Evolutionary conservation across 2,113 vertebrate species (phyloP), one percentile per base, ranked within the genome.

Genomic region (Cranoglanis bouderius): DNA sequence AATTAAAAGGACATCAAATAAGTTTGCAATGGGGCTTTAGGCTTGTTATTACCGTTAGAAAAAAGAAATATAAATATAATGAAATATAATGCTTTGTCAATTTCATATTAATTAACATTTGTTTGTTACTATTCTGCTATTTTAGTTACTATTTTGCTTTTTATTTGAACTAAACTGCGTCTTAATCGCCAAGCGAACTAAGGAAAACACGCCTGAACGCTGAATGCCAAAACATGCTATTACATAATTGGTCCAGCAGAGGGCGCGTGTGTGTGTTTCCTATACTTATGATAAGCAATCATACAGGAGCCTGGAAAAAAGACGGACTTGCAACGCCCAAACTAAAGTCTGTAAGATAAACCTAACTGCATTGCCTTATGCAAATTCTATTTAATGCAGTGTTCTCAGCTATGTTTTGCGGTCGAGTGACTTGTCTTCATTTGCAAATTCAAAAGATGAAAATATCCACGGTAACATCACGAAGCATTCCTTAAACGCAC

Each of bases 241-340:
- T 92, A 43, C 18, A 90, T 51, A 35, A 19, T 16, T 70, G 32
- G 63, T 59, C 95, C 96, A 92, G 94, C 91, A 95, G 95, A 93
- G 90, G 94, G 95, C 91, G 91, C 77, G 85, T 85, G 84, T 1
- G 84, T 1, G 21, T 21, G 65, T 88, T 86, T 55, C 74, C 85
- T 72, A 88, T 91, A 67, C 87, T 89, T 91, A 91, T 91, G 81
- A 91, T 89, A 91, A 93, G 87, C 40, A 87, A 8, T 86, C 82
- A 91, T 61, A 83, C 84, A 92, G 90, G 89, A 93, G 90, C 92
- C 92, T 91, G 91, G 90, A 93, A 92, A 94, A 93, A 21, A 94
- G 94, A 94, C 93, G 94, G 94, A 94, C 35, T 9, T 88, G 51
- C 94, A 95, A 95, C 95, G 95, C 95, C 96, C 95, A 92, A 90